Base-by-base conservation (phyloP, 2,797 vertebrate species). In the Phrynocephalus guinanensis region DNA sequence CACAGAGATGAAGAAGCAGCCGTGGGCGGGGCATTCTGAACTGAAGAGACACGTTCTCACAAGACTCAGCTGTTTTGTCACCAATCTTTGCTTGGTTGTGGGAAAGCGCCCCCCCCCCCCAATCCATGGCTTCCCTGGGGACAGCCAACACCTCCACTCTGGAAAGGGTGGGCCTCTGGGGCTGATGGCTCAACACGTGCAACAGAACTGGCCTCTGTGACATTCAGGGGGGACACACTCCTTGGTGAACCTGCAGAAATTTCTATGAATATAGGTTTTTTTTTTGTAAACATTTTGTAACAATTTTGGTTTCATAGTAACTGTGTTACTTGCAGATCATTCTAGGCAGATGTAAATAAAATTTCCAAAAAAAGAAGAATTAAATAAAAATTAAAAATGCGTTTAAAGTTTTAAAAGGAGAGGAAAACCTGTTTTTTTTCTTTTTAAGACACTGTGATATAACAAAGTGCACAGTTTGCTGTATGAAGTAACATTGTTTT, bases 401-500 rank as follows among this genome's bases (percentile, higher is more conserved):
- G 93, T 95, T 95, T 28, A 93, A 86, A 76, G 82, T 93, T 94
- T 16, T 48, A 68, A 82, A 93, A 95, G 96, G 94, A 66, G 95
- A 94, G 95, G 95, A 93, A 95, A 94, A 93, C 95, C 96, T 94
- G 95, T 97, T 98, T 98, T 96, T 97, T 96, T 97, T 98, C 44
- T 76, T 99, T 98, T 98, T 98, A 98, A 98, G 97, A 98, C 98
- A 99, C 98, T 99, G 98, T 99, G 98, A 99, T 98, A 98, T 98
- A 98, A 98, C 98, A 93, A 98, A 98, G 98, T 99, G 98, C 99
- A 99, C 98, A 99, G 98, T 98, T 99, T 99, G 98, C 98, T 98
- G 98, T 99, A 98, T 98, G 98, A 96, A 97, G 98, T 99, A 98
- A 98, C 98, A 98, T 98, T 98, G 97, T 98, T 98, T 97, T 97